Evolutionary conservation across 35 echinoderm and acorn worm species (phyloP).

Genomic region (Apostichopus californicus): DNA sequence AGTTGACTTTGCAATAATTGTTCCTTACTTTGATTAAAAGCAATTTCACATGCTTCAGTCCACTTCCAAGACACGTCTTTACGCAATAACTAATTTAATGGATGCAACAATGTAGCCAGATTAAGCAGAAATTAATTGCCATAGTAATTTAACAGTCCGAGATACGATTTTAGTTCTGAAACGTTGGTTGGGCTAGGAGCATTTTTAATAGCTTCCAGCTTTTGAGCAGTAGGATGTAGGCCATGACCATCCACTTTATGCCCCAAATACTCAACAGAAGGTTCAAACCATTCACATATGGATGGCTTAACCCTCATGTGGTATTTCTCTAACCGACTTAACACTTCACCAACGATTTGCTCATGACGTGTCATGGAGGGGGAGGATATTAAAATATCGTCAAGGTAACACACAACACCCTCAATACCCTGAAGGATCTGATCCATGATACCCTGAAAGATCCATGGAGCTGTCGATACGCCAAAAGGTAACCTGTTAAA

Average conservation of each 20-base stretch:
- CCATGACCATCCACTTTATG: conserved; percentile 41
- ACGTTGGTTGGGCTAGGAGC: conserved; percentile 40
- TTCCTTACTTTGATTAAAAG: conserved; percentile 49
- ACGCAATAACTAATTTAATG: conserved; percentile 54
- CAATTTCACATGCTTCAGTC: conserved; percentile 58
- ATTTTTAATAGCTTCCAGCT: conserved; percentile 46
- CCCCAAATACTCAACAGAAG: conserved; percentile 53
- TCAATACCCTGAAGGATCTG: conserved; percentile 45
- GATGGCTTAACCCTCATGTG: conserved; percentile 49
- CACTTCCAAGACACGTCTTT: conserved; percentile 61
- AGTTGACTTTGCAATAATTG: conserved; percentile 25
- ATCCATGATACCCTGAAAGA: conserved; percentile 59
- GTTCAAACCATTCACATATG: conserved; percentile 54
- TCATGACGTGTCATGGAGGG: not conserved
- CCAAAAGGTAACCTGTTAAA: conserved; percentile 64
- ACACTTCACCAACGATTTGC: conserved; percentile 32
- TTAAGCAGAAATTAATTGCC: conserved; percentile 57
- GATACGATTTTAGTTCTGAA: conserved; percentile 39
- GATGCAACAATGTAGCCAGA: conserved; percentile 47
- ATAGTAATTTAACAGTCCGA: conserved; percentile 72
- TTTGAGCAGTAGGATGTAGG: conserved; percentile 57
- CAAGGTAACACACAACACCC: conserved; percentile 45
- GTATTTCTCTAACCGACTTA: conserved; percentile 56
- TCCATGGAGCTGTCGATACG: conserved; percentile 54
- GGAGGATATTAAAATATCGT: conserved; percentile 64